phyloP scores from a whole-genome alignment of 2,888 invertebrate genomes.

The Cataglyphis livida region DNA sequence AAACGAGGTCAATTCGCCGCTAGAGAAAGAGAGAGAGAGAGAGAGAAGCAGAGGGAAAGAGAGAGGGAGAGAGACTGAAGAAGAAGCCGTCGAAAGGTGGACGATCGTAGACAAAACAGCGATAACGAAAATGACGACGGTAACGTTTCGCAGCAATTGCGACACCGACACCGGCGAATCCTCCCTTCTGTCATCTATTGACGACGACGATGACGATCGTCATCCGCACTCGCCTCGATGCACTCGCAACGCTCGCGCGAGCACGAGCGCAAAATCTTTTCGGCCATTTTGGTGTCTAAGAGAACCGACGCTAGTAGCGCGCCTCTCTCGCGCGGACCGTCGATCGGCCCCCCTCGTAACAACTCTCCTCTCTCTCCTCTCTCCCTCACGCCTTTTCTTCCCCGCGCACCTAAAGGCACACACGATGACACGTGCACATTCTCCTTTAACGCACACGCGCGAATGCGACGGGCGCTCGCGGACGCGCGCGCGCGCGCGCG shows the following conservation, averaged over 20 bases:
- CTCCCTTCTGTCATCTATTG: not conserved
- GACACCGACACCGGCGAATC: not conserved
- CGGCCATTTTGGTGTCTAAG: slow-evolving; percentile 80
- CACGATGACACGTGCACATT: slow-evolving; percentile 74
- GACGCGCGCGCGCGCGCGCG: slow-evolving; percentile 41
- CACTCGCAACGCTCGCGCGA: slow-evolving; percentile 26
- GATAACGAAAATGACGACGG: slow-evolving; percentile 71
- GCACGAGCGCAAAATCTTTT: slow-evolving; percentile 70
- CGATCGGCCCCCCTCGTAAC: slow-evolving; percentile 67
- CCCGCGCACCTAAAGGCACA: slow-evolving; percentile 68
- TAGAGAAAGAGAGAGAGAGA: slow-evolving; percentile 55
- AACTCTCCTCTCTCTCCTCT: slow-evolving; percentile 49
- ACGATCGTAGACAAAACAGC: slow-evolving; percentile 72
- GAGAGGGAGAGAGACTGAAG: slow-evolving; percentile 38
- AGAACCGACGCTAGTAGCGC: slow-evolving; percentile 68
- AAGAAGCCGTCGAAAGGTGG: slow-evolving; percentile 59
- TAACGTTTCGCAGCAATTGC: slow-evolving; percentile 6
- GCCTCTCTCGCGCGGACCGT: slow-evolving; percentile 69
- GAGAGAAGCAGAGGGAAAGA: slow-evolving; percentile 51
- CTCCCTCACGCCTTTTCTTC: slow-evolving; percentile 41
- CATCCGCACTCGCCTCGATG: not conserved
- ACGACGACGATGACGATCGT: not conserved
- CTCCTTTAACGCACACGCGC: slow-evolving; percentile 63
- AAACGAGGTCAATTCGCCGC: slow-evolving; percentile 72
- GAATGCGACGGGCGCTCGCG: slow-evolving; percentile 49